Base-by-base conservation (phyloP, 2,113 vertebrate genomes). In the Cavia porcellus region DNA sequence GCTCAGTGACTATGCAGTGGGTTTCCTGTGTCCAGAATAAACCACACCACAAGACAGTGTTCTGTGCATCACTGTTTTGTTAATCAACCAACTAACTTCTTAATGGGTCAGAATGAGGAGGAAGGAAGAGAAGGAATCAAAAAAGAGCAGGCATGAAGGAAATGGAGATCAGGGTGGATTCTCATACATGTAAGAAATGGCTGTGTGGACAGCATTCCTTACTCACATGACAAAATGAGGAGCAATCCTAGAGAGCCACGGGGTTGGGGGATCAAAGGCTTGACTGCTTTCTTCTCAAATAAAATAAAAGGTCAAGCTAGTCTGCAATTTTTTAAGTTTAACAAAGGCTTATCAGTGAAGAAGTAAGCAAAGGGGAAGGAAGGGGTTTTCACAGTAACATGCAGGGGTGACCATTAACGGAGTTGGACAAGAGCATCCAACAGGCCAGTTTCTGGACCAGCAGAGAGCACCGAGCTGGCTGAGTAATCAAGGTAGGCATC, bases 351-450 rank as follows among this genome's bases (percentile, higher is more conserved):
- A 11, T 25, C 74, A 28, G 0, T 64, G 45, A 94, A 77, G 59
- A 92, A 59, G 14, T 32, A 72, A 61, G 66, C 45, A 80, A 86
- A 92, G 25, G 38, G 35, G 24, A n/a, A 84, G 42, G 45, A 22
- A 86, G 77, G 45, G 64, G 70, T 88, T 90, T 87, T 42, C n/a
- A 47, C 30, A 90, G 75, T 94, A 92, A 80, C 57, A 75, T 47
- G 50, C 61, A 64, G 77, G n/a, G 6, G 24, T 38, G 45, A 80
- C 68, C 42, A 47, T 62, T 68, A 59, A 57, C 75, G 61, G 11
- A 68, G n/a, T 38, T 20, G 24, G 30, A 22, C 4, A 59, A 30
- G 35, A 88, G 50, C 35, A 19, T 22, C 61, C 7, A 81, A 4
- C 2, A 42, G 28, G 15, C 64, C 5, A 17, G 59, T 68, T 50